Evolutionary conservation across 2,113 vertebrate genomes (phyloP), one percentile per base, ranked within the genome.

Genomic region (Anoplopoma fimbria): DNA sequence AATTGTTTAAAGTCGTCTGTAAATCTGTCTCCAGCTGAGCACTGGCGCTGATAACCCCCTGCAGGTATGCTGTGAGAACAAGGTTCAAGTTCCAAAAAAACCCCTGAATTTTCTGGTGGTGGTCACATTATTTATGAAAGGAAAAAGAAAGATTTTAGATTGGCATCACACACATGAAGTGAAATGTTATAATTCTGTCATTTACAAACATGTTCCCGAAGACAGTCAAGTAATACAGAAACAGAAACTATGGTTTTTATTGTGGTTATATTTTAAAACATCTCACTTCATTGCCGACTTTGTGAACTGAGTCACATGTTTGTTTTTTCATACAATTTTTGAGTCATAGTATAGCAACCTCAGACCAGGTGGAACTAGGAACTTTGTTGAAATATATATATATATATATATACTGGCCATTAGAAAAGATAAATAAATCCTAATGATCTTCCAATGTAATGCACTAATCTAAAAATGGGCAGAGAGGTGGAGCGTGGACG

Each of bases 281-380:
- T 6, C 6, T 42, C 38, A 38, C 21, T 42, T 25, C 9, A 13
- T 14, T 45, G 27, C 23, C 33, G 53, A 38, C 61, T 72, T 75
- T 40, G 29, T 71, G 27, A 40, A 33, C 69, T 84, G 75, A 85
- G 65, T 82, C 75, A 85, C 27, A 74, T 34, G 23, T 55, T 25
- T 34, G 49, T 9, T 38, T 75, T 69, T 58, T 8, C 51, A 72
- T 51, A 71, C 5, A 19, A 67, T 17, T 17, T 57, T 55, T 72
- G 70, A 34, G 34, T 67, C 51, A 81, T 7, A n/a, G 47, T 5
- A 21, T 0, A 69, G 36, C 61, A 40, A 21, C 23, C 19, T 21
- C 74, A 42, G 61, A 25, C 38, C 58, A 47, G 65, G 40, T 77
- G 34, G 55, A 69, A 25, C 45, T 27, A 29, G 4, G 45, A 33